Evolutionary conservation across 2,797 vertebrate genomes (phyloP), one percentile per base, ranked within the genome.

Genomic region (Yasuhikotakia modesta): DNA sequence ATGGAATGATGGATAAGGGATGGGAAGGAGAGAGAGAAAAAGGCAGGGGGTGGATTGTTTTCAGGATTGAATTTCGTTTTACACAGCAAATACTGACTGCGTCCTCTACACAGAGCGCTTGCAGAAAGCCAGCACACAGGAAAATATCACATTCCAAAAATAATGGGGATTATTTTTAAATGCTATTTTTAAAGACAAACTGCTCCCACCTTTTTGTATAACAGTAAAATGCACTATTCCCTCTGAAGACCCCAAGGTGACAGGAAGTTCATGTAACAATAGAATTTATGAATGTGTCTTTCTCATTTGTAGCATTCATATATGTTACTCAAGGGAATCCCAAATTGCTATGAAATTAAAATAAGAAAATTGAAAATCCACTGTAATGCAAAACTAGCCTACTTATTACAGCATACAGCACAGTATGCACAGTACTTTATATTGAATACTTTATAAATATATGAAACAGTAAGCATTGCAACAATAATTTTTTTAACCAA

Each of bases 1-100:
- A n/a, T 11, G 30, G 17, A 63, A 39, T 35, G 57, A 57, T 66
- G 53, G 63, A 73, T 57, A 52, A 66, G 64, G 68, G 76, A 24
- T 12, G 55, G 60, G 63, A 45, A 66, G 72, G 46, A 64, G 66
- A 73, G 48, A 65, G 64, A 39, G 74, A 68, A 73, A 52, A 65
- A 61, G 71, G 81, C 39, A 73, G 69, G 27, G 79, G 76, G 73
- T 67, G 58, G 75, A 81, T 73, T 52, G 55, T 76, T 79, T 83
- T 81, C 80, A 70, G 70, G 84, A 84, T 83, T 79, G 79, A 81
- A 84, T 86, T 86, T 83, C 85, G 14, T 79, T 84, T 43, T 84
- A 81, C 79, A 81, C 79, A 84, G 85, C 85, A 84, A 43, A 70
- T 86, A 81, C 77, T 48, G n/a, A 69, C 73, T 24, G 63, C 53